Percentiles rank a stretch among this genome's conserved stretches.
Evolutionary conservation across 2,113 vertebrate species (phyloP).

Genomic region (Caretta caretta): DNA sequence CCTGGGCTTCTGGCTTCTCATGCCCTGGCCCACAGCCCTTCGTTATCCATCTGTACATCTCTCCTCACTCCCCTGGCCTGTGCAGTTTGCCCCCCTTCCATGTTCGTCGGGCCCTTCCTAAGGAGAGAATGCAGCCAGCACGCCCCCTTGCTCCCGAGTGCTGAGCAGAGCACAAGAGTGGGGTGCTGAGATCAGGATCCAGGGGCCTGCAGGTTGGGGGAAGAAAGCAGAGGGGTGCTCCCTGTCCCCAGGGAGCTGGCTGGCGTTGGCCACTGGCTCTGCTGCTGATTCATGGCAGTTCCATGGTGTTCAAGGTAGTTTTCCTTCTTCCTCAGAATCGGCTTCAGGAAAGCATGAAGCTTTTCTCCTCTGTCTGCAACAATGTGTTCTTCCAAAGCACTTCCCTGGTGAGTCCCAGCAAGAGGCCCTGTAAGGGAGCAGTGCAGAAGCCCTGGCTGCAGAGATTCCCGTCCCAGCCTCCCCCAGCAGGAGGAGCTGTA

Average conservation of each 20-base stretch:
- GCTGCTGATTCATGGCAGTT: neutral
- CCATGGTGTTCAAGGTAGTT: neutral
- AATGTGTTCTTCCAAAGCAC: too few species aligned
- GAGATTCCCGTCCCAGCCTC: too few species aligned
- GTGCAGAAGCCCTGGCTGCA: too few species aligned
- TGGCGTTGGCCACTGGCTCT: neutral
- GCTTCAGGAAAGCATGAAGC: neutral
- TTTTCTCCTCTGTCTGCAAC: neutral
- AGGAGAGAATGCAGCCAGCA: neutral
- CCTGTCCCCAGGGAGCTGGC: neutral
- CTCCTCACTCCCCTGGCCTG: too few species aligned
- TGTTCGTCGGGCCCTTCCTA: too few species aligned
- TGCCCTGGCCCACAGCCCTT: neutral
- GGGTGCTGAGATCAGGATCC: neutral
- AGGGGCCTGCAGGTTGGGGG: too few species aligned
- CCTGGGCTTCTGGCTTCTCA: neutral
- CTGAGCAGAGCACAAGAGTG: neutral
- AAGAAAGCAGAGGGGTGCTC: too few species aligned
- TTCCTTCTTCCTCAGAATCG: neutral
- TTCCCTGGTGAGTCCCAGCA: too few species aligned
- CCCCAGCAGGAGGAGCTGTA: neutral
- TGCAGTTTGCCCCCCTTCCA: too few species aligned
- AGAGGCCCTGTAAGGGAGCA: too few species aligned
- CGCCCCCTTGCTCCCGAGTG: neutral
- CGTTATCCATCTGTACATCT: too few species aligned